These are phyloP conservation scores for Macrotrachela quadricornifera DNA, from an alignment of 1,140 invertebrate species.

Conservation along the genomic window DNA sequence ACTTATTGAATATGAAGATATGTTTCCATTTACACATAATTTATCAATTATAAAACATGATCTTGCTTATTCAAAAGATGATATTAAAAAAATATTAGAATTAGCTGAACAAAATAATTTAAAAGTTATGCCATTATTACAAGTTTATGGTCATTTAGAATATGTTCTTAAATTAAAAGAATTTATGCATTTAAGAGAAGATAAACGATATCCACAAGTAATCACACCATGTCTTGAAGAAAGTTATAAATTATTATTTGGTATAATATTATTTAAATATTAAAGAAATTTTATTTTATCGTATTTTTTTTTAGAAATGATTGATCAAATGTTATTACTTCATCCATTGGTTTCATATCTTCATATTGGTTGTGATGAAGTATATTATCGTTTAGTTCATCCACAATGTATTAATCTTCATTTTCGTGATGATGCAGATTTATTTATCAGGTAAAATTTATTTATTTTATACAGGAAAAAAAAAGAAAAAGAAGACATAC, in stretches of 20 bases:
- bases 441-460: not conserved
- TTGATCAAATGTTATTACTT: constrained; percentile 49
- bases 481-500: not conserved
- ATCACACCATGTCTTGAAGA: constrained; percentile 5
- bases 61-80: not conserved
- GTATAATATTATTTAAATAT: not conserved
- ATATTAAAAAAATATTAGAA: constrained; percentile 2
- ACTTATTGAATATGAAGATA: constrained; percentile 85
- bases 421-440: not conserved
- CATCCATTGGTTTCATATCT: constrained; percentile 32
- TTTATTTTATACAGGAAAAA: not conserved
- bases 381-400: constrained; percentile 10
- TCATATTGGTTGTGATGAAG: constrained; percentile 43
- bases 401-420: not conserved
- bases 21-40: constrained; percentile 65
- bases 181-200: constrained; percentile 6
- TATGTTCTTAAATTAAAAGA: constrained; percentile 7
- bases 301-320: constrained; percentile 36
- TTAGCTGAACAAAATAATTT: constrained; percentile 1
- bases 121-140: constrained; percentile 3
- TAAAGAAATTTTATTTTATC: not conserved
- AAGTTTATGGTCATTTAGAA: constrained; percentile 8
- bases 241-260: not conserved
- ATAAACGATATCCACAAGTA: constrained; percentile 1
- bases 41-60: constrained; percentile 36